Evolutionary conservation across 2,888 invertebrate species (phyloP).

Genomic region (Monochamus alternatus): DNA sequence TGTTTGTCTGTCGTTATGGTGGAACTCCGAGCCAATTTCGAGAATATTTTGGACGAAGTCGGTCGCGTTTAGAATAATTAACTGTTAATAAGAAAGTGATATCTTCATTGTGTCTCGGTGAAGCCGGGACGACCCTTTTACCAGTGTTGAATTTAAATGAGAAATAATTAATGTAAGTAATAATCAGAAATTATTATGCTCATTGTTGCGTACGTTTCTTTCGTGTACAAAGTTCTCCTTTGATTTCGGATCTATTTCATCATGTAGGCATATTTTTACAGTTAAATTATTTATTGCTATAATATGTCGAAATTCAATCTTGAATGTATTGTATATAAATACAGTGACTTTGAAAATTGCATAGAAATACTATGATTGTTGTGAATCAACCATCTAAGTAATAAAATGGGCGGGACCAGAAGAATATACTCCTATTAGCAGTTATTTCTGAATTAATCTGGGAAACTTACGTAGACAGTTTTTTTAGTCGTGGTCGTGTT

Average conservation of each 20-base stretch:
- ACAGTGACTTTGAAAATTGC: constrained; percentile 7
- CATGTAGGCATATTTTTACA: constrained; percentile 20
- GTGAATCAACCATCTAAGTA: neutral
- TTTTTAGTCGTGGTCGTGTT: too few species aligned
- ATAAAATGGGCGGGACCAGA: too few species aligned
- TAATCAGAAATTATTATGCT: constrained; percentile 52
- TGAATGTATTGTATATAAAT: neutral
- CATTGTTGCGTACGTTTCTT: constrained; percentile 49
- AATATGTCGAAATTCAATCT: neutral
- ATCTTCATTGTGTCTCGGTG: constrained; percentile 45
- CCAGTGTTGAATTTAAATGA: constrained; percentile 51
- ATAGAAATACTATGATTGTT: neutral
- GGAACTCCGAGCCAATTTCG: constrained; percentile 66
- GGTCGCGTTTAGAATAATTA: constrained; percentile 35
- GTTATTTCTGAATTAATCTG: too few species aligned
- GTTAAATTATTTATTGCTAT: constrained; percentile 9
- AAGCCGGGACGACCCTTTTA: constrained; percentile 42
- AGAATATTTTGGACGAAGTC: constrained; percentile 38
- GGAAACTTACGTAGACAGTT: too few species aligned
- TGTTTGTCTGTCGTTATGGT: constrained; percentile 44
- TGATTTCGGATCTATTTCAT: constrained; percentile 6
- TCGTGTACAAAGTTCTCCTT: constrained; percentile 20
- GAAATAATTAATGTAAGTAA: constrained; percentile 44
- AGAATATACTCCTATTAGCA: too few species aligned
- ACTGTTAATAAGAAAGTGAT: constrained; percentile 52